phyloP scores from a whole-genome alignment of 64 coral and sea anemone genomes.

The Stylophora pistillata region DNA sequence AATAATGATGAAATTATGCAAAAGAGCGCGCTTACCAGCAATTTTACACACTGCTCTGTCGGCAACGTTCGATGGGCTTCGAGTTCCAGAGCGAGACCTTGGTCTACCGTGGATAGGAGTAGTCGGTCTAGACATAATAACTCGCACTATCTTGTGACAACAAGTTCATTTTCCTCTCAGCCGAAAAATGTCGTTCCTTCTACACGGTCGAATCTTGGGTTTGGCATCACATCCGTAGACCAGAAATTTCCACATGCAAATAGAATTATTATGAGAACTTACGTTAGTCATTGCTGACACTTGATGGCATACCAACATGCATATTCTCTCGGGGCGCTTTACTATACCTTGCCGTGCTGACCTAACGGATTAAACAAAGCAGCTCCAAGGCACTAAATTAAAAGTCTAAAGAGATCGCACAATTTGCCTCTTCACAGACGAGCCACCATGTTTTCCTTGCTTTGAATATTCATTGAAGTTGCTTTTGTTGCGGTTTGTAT shows the following conservation, averaged over 20 bases:
- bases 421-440: slow-evolving; percentile 13
- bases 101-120: slow-evolving; percentile 47
- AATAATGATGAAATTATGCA: slow-evolving; percentile 1
- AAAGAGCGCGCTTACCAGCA: slow-evolving; percentile 41
- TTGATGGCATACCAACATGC: not conserved
- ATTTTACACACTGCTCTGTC: slow-evolving; percentile 70
- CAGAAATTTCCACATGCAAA: slow-evolving; percentile 62
- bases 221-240: slow-evolving; percentile 12
- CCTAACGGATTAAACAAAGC: not conserved
- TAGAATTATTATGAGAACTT: slow-evolving; percentile 20
- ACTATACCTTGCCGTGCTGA: slow-evolving; percentile 2
- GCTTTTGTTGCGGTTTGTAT: not conserved
- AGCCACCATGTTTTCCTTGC: slow-evolving; percentile 20
- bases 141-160: not conserved
- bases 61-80: slow-evolving; percentile 56
- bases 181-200: not conserved
- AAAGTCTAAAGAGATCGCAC: slow-evolving; percentile 1
- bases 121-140: slow-evolving; percentile 64
- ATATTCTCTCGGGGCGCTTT: not conserved
- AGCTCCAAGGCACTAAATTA: slow-evolving; percentile 28
- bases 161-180: slow-evolving; percentile 1
- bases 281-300: slow-evolving; percentile 1
- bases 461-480: slow-evolving; percentile 40
- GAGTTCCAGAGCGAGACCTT: slow-evolving; percentile 57
- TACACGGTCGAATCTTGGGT: not conserved